Evolutionary conservation across 2,888 invertebrate species (phyloP), one percentile per base, ranked within the genome.

Genomic region (Ormyrus labotus): DNA sequence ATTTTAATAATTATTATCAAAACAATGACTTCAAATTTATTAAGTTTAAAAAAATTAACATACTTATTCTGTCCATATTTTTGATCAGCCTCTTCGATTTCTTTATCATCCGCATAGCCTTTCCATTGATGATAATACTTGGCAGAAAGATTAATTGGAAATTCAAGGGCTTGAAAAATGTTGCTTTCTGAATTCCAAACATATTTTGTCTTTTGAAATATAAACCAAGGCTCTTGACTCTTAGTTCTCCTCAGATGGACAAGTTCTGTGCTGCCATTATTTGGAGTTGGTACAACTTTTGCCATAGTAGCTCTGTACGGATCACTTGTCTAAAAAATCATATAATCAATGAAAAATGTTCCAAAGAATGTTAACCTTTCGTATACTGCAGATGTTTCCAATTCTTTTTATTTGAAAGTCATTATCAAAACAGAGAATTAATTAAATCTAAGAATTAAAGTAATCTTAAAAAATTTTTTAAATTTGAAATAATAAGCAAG

Each of bases 201-300:
- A 91, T 99, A 99, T 91, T 98, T 98, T 6, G 97, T 97, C 91
- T 99, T 99, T 95, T 99, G 99, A 91, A 99, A 99, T 85, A 95
- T 94, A 89, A 99, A 97, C 96, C 97, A 99, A 51, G 95, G 92
- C 86, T 93, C 92, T 82, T 93, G 91, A 71, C 92, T 90, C 3
- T 93, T 93, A 3, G 93, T 92, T 85, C 93, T 93, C 83, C 94
- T 93, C 58, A 99, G 92, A 84, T 92, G 93, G 13, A 99, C 97
- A 85, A 99, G 93, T 92, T 99, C 99, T 45, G 98, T 95, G 86
- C 96, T 98, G 61, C 99, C 99, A 94, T 99, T 99, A 89, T 99
- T 99, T 4, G 96, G 95, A 19, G 98, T 98, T 34, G 99, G 99
- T 10, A 97, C 95, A 51, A 99, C 99, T 92, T 98, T 98, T 0